Base-by-base conservation (phyloP, 2,888 invertebrate genomes). In the Melikaiella ostensackeni region DNA sequence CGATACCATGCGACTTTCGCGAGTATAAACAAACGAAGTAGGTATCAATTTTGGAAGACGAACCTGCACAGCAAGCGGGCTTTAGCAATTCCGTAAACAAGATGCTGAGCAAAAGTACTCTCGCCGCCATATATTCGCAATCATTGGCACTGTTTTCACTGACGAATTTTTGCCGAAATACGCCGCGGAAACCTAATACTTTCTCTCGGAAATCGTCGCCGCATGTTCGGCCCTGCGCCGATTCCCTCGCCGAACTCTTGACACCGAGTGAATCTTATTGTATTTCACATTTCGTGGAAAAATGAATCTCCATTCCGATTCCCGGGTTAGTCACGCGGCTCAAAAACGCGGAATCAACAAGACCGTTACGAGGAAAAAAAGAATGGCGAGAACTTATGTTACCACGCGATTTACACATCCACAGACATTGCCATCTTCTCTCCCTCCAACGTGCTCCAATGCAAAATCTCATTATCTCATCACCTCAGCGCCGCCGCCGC, bases 61-160 rank as follows among this genome's bases (percentile, higher is more conserved):
- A 86, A 91, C 91, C 91, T 91, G 90, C 89, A 86, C 88, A 85
- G 85, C 85, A 88, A 87, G 86, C 88, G 86, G 89, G 87, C 87
- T 89, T 86, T 83, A 91, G 86, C 88, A 90, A 90, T 91, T 91
- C 91, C 89, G 91, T 91, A 89, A 91, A 90, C 88, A 91, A 91
- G 86, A 91, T 90, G 88, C 90, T 88, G 86, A 90, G 88, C 85
- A 91, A 87, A 87, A 91, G 88, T 86, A 91, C 89, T 88, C 91
- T 90, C 88, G 90, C 90, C 90, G 91, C 91, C 91, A 91, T 91
- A 91, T 89, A 91, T 90, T 86, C 86, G 85, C 87, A 86, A 87
- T 90, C 90, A 90, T 91, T 87, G 88, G 90, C 87, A 86, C 85
- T 82, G 83, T 84, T 87, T 86, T 87, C 87, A 87, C 87, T 86